Base-by-base conservation (phyloP, 1,140 invertebrate species). In the Drosophila sp. region DNA sequence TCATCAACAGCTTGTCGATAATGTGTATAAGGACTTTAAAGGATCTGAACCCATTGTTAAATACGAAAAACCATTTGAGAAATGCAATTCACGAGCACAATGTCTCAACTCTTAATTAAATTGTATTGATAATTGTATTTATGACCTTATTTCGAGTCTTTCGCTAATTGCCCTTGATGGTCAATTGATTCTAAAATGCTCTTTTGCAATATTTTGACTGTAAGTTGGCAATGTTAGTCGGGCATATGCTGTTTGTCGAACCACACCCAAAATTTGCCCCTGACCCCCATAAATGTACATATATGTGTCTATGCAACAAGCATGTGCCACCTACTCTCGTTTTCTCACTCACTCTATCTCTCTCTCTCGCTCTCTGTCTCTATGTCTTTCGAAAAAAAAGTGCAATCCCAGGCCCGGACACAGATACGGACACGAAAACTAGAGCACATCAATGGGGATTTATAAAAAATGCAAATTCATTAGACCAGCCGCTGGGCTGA, bases 391-490 rank as follows among this genome's bases (percentile, higher is more conserved):
- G 1, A 30, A 56, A 11, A 56, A 78, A 75, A 78, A 57, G 74
- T 85, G 77, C 81, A 85, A 70, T 84, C 72, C 81, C 60, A 47
- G 41, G 57, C 72, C 70, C 38, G 50, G 33, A 57, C 44, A 66
- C 44, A 50, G 44, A 27, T 50, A 50, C 44, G 44, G 67, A 11
- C 41, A 56, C 57, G 67, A 68, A 66, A 87, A 87, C 66, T 87
- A 66, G 83, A 77, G 84, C 83, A 80, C 83, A 89, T 87, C 83
- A 87, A 87, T 87, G 84, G 83, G 83, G 83, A 87, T 89, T 87
- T 89, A 87, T 87, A 87, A 87, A 87, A 87, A 87, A 87, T 87
- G 83, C 83, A 87, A 83, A 87, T 87, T 87, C 83, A 87, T 87
- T 87, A 87, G 80, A 87, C 64, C 76, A 72, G 66, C 63, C 68